Percentiles rank a stretch among this genome's conserved stretches.
phyloP scores from a whole-genome alignment of 2,113 vertebrate species.

The Chaenogobius annularis region DNA sequence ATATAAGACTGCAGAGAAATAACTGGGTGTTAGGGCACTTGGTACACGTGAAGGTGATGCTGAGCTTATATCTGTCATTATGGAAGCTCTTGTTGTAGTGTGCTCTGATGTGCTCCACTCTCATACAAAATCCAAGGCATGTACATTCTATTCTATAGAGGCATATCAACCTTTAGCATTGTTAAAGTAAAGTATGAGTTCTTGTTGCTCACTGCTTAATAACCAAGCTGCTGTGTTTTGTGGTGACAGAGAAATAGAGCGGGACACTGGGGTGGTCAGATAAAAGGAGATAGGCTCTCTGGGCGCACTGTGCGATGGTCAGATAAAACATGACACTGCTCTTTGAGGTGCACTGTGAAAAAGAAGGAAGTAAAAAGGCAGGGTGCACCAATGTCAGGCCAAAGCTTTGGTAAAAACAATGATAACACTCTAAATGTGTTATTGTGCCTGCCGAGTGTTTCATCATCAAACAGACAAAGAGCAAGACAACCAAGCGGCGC shows the following conservation, averaged over 20 bases:
- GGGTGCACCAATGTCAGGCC: conserved; percentile 56
- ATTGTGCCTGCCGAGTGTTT: conserved; percentile 46
- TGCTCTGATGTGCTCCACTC: conserved; percentile 41
- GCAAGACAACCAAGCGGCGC: conserved; percentile 22
- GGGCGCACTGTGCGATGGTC: conserved; percentile 62
- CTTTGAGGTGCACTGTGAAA: conserved; percentile 67
- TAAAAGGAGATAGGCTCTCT: conserved; percentile 61
- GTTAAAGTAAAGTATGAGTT: conserved; percentile 35
- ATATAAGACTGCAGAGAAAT: conserved; percentile 59
- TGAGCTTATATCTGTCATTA: conserved; percentile 47
- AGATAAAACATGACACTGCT: conserved; percentile 73
- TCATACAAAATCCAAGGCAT: conserved; percentile 35
- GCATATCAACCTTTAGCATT: conserved; percentile 52
- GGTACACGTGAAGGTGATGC: conserved; percentile 53
- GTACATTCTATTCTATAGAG: conserved; percentile 51
- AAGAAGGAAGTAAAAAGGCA: conserved; percentile 39
- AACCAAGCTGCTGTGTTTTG: conserved; percentile 26
- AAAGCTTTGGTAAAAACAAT: conserved; percentile 65
- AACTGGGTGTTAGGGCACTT: conserved; percentile 33
- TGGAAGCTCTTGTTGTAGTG: conserved; percentile 47
- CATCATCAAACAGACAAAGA: conserved; percentile 58
- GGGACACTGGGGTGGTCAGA: conserved; percentile 61
- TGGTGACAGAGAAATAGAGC: conserved; percentile 53
- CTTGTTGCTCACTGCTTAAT: conserved; percentile 13
- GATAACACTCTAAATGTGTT: conserved; percentile 60